Evolutionary conservation across 2,888 invertebrate genomes (phyloP).

Genomic region (Gisinianus flammeolus): DNA sequence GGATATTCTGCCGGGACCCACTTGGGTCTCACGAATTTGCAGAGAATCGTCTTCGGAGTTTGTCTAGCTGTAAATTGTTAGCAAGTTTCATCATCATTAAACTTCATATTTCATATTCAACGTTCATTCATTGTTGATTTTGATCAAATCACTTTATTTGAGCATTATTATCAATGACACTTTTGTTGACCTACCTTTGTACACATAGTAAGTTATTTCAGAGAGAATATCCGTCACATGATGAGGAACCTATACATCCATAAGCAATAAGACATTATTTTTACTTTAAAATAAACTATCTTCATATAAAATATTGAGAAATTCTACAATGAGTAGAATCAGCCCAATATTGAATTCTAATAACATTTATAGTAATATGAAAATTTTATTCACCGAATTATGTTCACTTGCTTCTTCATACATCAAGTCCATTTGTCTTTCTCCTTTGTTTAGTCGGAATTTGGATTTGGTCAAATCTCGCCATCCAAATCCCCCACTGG

Average conservation of each 20-base stretch:
- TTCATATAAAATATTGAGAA: no score
- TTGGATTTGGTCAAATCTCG: conserved; percentile 92
- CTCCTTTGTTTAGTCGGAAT: conserved; percentile 94
- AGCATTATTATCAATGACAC: no score
- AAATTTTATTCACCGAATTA: conserved; percentile 21
- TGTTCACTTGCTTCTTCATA: conserved; percentile 67
- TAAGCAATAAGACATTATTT: no score
- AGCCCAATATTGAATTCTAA: no score
- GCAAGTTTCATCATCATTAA: no score
- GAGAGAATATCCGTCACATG: conserved; percentile 95
- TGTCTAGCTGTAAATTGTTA: conserved; percentile 93
- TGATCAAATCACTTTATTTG: no score
- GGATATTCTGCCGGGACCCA: conserved; percentile 96
- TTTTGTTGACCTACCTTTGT: conserved; percentile 88
- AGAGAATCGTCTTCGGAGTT: conserved; percentile 83
- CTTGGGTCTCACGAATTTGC: conserved; percentile 85
- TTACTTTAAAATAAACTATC: no score
- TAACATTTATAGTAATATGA: neutral
- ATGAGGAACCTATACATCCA: conserved; percentile 77
- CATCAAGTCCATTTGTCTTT: conserved; percentile 90
- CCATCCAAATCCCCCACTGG: conserved; percentile 67
- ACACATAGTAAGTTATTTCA: conserved; percentile 97
- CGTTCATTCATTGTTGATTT: no score
- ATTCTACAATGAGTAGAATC: no score
- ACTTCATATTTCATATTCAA: no score